Conservation (phyloP, 2,113 vertebrate genomes). For the Equus przewalskii region DNA sequence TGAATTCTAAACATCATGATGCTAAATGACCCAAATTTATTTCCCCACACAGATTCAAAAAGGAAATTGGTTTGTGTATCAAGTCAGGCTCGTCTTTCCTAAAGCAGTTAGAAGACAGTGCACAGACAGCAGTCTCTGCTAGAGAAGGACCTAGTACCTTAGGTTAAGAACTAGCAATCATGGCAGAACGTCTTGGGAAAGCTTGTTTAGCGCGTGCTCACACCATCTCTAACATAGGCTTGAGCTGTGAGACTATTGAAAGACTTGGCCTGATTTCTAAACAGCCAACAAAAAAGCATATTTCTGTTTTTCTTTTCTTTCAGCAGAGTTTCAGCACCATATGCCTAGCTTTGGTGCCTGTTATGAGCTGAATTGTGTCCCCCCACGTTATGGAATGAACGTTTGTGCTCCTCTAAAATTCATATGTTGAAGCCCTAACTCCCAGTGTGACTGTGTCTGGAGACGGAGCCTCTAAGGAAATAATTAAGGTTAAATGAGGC, state of each 20-base stretch:
- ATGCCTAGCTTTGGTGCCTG: neutral
- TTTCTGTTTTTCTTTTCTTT: neutral
- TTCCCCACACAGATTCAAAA: neutral
- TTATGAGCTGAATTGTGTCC: neutral
- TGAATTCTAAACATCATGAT: neutral
- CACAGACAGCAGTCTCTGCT: neutral
- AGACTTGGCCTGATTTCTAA: neutral
- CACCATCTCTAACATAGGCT: neutral
- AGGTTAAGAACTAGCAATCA: neutral
- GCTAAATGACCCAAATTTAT: neutral
- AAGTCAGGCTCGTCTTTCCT: neutral
- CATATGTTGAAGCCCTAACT: neutral
- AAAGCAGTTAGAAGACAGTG: neutral
- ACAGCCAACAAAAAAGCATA: neutral
- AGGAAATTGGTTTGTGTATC: neutral
- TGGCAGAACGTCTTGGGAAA: neutral
- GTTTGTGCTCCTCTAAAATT: neutral
- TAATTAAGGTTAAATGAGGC: neutral
- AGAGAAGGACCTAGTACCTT: neutral
- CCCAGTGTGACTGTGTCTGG: neutral
- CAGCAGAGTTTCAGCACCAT: neutral
- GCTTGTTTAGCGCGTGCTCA: fast-evolving
- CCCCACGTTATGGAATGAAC: neutral
- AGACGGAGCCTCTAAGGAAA: neutral
- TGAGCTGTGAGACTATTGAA: neutral